These are phyloP conservation scores for Heliconius hermathena DNA, from an alignment of 1,140 invertebrate species.

Conservation along the genomic window DNA sequence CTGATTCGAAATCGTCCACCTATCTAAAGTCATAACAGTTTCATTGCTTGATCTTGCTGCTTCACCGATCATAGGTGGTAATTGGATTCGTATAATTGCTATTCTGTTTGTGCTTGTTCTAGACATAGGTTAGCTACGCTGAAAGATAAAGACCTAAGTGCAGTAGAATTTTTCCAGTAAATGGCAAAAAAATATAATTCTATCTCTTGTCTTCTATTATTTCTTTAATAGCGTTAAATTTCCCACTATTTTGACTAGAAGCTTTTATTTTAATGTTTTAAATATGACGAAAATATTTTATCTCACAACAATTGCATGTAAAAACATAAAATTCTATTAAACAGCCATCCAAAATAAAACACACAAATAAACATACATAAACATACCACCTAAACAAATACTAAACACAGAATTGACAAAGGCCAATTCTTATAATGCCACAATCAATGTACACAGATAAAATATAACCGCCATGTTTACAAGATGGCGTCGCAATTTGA, in stretches of 20 bases:
- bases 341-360: neutral
- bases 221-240: no score
- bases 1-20: conserved; percentile 1
- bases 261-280: no score
- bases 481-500: conserved; percentile 62
- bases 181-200: neutral
- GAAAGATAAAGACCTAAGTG: neutral
- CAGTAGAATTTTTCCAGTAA: neutral
- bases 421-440: conserved; percentile 23
- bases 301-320: no score
- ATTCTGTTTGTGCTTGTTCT: conserved; percentile 7
- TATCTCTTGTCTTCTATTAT: no score
- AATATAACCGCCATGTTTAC: conserved; percentile 49
- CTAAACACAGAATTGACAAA: conserved; percentile 11
- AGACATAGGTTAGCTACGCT: neutral
- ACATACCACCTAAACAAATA: neutral
- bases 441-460: conserved; percentile 38
- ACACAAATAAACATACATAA: neutral
- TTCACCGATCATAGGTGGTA: conserved; percentile 11
- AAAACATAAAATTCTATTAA: neutral
- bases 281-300: no score
- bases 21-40: conserved; percentile 11
- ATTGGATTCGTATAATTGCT: neutral
- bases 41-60: conserved; percentile 9
- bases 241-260: no score